Evolutionary conservation across 2,797 vertebrate genomes (phyloP), one percentile per base, ranked within the genome.

Genomic region (Sardinella longiceps): DNA sequence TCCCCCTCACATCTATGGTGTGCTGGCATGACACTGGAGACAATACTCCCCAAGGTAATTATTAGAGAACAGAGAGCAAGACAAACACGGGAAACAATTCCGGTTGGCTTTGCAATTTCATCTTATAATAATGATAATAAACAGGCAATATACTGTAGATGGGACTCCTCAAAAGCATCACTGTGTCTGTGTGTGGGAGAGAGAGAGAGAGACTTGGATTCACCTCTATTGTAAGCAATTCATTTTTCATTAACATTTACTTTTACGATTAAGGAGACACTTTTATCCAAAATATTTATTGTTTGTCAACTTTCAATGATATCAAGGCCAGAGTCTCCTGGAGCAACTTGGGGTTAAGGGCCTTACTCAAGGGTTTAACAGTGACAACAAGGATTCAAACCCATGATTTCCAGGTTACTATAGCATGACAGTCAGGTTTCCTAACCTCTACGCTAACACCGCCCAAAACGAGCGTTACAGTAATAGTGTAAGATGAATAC

Each of bases 11-110:
- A 82, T 39, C n/a, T 43, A 28, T 60, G 80, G 56, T 74, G 63
- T 58, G 80, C 50, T 58, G 83, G 86, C 87, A 74, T 60, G 82
- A 56, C 14, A 23, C 74, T 70, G 43, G 60, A 85, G 84, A 87
- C 82, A 89, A 88, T 87, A 83, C 88, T 94, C 91, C 90, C 90
- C 86, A 39, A 83, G 87, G 86, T 83, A 53, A 51, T 86, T 88
- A 92, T 90, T 84, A 84, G 84, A 87, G 85, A 80, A 86, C 86
- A 46, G 50, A 81, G 33, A 83, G 84, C 85, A 82, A 84, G 66
- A 83, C 63, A 80, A 23, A 77, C n/a, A 11, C 28, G 80, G 45
- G 46, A 80, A 84, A 85, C 45, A 66, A 80, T 70, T 74, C 60
- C 81, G 30, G 53, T 28, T 63, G 85, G 30, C 53, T 46, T 84